Conservation (phyloP, 2,888 invertebrate species). For the Eurois occulta region DNA sequence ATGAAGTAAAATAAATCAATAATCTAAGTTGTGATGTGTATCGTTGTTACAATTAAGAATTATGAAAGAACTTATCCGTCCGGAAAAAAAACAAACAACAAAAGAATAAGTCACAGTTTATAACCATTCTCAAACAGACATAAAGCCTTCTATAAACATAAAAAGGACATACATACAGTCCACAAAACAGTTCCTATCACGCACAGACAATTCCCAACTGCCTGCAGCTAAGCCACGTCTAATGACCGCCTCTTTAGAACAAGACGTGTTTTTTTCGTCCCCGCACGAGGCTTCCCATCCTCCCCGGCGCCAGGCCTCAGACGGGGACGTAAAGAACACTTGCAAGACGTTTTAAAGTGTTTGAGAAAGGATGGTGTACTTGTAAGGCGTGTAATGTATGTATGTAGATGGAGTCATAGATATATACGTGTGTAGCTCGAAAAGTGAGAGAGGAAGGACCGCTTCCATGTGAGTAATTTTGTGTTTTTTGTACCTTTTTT, state of each 20-base stretch:
- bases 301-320: constrained; percentile 37
- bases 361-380: constrained; percentile 45
- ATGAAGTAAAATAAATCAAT: not conserved
- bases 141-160: constrained; percentile 14
- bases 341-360: constrained; percentile 60
- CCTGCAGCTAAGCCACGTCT: constrained; percentile 58
- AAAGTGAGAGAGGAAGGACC: not conserved
- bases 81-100: not conserved
- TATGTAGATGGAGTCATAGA: not conserved
- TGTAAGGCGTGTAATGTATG: constrained; percentile 9
- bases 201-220: constrained; percentile 55
- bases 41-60: not conserved
- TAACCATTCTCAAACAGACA: constrained; percentile 8
- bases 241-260: constrained; percentile 64
- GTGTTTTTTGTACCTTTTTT: too few relatives aligned
- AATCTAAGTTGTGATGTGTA: not conserved
- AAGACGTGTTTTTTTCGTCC: constrained; percentile 53
- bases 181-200: constrained; percentile 47
- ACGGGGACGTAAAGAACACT: constrained; percentile 60
- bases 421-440: not conserved
- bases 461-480: not conserved
- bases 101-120: not conserved
- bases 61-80: not conserved
- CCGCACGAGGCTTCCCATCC: constrained; percentile 37
- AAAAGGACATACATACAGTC: constrained; percentile 38